Evolutionary conservation across 2,888 invertebrate genomes (phyloP).

Genomic region (Aspidiotus rigidus): DNA sequence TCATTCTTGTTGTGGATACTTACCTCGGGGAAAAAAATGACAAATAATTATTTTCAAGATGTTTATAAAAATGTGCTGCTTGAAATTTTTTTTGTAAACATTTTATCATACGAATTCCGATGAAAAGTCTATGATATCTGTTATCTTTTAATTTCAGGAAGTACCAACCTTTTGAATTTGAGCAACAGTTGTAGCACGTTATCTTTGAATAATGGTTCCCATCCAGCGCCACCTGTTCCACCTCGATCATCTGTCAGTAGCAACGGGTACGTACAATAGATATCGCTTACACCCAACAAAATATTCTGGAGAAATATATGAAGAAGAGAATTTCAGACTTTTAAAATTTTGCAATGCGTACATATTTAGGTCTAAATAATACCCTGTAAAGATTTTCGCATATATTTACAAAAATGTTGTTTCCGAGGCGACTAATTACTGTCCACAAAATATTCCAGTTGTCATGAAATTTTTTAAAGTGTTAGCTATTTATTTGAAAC

Average conservation of each 20-base stretch:
- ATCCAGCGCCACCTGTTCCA: slow-evolving; percentile 25
- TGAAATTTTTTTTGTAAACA: too few relatives aligned
- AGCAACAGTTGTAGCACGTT: slow-evolving; percentile 28
- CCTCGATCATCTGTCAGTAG: slow-evolving; percentile 22
- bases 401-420: too few relatives aligned
- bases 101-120: too few relatives aligned
- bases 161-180: slow-evolving; percentile 24
- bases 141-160: slow-evolving; percentile 14
- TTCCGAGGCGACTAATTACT: too few relatives aligned
- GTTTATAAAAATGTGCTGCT: too few relatives aligned
- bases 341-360: background rate
- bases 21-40: too few relatives aligned
- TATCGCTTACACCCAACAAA: background rate
- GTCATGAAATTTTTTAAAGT: too few relatives aligned
- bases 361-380: background rate
- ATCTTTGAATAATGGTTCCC: slow-evolving; percentile 26
- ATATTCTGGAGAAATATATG: background rate
- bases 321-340: background rate
- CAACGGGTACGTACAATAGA: slow-evolving; percentile 18
- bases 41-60: too few relatives aligned
- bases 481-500: too few relatives aligned
- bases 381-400: too few relatives aligned
- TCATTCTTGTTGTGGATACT: too few relatives aligned
- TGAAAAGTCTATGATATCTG: background rate
- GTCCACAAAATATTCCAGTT: too few relatives aligned